Evolutionary conservation across 2,797 vertebrate species (phyloP), one percentile per base, ranked within the genome.

Genomic region (Sebastes vulpes): DNA sequence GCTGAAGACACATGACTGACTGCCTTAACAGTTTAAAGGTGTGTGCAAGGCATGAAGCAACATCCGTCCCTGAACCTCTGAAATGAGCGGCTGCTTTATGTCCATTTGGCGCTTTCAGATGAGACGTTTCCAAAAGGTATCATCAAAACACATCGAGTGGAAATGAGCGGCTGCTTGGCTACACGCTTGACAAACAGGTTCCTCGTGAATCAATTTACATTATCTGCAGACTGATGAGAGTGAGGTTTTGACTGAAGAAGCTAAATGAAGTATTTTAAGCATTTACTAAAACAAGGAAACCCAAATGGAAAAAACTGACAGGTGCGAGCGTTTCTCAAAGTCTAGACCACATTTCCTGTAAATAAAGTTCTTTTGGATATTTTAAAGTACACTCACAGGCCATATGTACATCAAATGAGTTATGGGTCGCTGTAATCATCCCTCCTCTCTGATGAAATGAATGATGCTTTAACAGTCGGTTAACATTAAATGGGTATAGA

Each of bases 1-100:
- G 64, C 63, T 64, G 68, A 78, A 71, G 81, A 87, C 85, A 67
- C 75, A 65, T 21, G 76, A 65, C 70, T 81, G 86, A 59, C 75
- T 85, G 81, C 60, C 79, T 75, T 71, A 71, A 76, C 67, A 31
- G 67, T 84, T 87, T 77, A 73, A 83, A 91, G 87, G 87, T 90
- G 88, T 53, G 77, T 26, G 57, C 66, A 29, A 79, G 54, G 82
- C 80, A 23, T 70, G 65, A 88, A 79, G 82, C 71, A 3, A 29
- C 79, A 75, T 77, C 71, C 65, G 18, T 71, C 63, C 53, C 60
- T 1, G 18, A 87, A 71, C 12, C 42, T 50, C 70, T 11, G 46
- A 81, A 76, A 83, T 42, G 14, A 85, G 35, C 26, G 52, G 3
- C 81, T 78, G 82, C 72, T 79, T 84, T 61, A 9, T 18, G 65